Percentiles rank a stretch among this genome's conserved stretches.
Conservation (phyloP, 2,113 vertebrate genomes). For the Tenrec ecaudatus region DNA sequence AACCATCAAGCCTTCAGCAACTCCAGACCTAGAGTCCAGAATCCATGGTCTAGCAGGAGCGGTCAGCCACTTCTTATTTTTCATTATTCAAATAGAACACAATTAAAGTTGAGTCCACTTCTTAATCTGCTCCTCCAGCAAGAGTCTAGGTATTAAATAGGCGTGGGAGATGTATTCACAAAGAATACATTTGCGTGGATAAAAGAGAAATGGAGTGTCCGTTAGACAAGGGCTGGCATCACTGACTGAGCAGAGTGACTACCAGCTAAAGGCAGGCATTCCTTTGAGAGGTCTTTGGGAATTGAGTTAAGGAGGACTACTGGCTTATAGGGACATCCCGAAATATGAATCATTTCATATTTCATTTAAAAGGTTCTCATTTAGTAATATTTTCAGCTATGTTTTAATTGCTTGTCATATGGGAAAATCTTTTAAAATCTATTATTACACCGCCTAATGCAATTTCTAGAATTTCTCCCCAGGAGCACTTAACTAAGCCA, state of each 20-base stretch:
- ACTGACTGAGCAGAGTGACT: neutral
- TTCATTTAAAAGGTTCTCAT: slow-evolving; percentile 2
- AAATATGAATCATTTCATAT: neutral
- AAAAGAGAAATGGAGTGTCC: neutral
- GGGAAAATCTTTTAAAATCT: neutral
- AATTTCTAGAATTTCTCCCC: neutral
- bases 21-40: neutral
- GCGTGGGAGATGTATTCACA: neutral
- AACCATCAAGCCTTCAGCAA: too few species aligned
- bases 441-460: neutral
- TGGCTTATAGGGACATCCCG: neutral
- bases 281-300: neutral
- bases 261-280: neutral
- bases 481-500: neutral
- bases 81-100: neutral
- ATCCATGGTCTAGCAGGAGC: neutral
- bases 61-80: neutral
- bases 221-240: neutral
- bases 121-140: neutral
- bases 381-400: neutral
- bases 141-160: neutral
- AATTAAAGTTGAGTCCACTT: neutral
- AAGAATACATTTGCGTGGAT: neutral
- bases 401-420: neutral
- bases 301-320: neutral